These are phyloP conservation scores for Hoplostethus atlanticus DNA, from an alignment of 2,797 vertebrate species.

Conservation along the genomic window DNA sequence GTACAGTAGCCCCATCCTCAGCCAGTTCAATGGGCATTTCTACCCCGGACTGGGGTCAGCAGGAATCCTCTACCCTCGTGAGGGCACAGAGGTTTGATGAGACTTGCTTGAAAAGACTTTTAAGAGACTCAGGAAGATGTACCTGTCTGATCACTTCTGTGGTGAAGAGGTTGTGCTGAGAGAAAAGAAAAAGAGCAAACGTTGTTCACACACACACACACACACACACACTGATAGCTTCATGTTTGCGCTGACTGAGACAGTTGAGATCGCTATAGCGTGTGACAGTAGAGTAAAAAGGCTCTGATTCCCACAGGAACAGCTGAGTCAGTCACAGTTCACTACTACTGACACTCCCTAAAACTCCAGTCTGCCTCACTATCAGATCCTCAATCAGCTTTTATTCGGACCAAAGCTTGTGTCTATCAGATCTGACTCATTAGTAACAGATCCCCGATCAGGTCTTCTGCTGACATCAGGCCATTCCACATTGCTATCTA, in stretches of 20 bases:
- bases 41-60: constrained; percentile 89
- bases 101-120: constrained; percentile 30
- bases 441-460: constrained; percentile 75
- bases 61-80: constrained; percentile 89
- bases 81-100: constrained; percentile 93
- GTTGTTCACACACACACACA: constrained; percentile 33
- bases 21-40: constrained; percentile 93
- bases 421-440: constrained; percentile 79
- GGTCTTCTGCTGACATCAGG: constrained; percentile 80
- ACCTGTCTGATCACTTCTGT: constrained; percentile 48
- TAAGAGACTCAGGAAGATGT: constrained; percentile 41
- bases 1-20: constrained; percentile 89
- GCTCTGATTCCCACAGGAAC: constrained; percentile 85
- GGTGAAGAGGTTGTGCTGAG: constrained; percentile 35
- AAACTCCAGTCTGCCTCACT: constrained; percentile 59
- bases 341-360: constrained; percentile 64
- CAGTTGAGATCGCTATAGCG: constrained; percentile 70
- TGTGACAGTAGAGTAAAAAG: constrained; percentile 69
- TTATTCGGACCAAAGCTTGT: constrained; percentile 60
- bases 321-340: constrained; percentile 76
- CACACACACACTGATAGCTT: constrained; percentile 33
- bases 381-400: constrained; percentile 79
- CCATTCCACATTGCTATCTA: constrained; percentile 71
- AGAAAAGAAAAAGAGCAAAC: constrained; percentile 4
- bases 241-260: constrained; percentile 76